Conservation (phyloP, 1,140 invertebrate species). For the Meloidogyne floridensis region DNA sequence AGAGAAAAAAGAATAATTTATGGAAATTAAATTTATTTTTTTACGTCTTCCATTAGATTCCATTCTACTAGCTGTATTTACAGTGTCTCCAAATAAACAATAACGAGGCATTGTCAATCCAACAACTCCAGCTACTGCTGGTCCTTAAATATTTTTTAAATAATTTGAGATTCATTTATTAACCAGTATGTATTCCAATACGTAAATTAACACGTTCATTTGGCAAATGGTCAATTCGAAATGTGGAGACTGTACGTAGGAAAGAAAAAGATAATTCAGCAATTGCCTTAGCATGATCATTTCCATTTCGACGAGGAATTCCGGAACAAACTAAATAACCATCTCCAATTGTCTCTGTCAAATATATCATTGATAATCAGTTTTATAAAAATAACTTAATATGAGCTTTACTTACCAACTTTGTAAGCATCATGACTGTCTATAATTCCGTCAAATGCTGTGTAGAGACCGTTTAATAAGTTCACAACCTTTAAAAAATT, state of each 20-base stretch:
- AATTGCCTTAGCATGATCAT: slow-evolving; percentile 89
- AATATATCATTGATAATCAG: slow-evolving; percentile 74
- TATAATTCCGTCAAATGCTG: slow-evolving; percentile 88
- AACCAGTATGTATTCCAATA: slow-evolving; percentile 89
- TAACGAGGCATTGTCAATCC: slow-evolving; percentile 75
- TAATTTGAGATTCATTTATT: slow-evolving; percentile 22
- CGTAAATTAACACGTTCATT: slow-evolving; percentile 66
- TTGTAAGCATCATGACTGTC: slow-evolving; percentile 79
- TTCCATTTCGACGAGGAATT: slow-evolving; percentile 79
- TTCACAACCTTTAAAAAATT: slow-evolving; percentile 78
- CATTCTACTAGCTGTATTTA: slow-evolving; percentile 71
- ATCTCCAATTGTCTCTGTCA: slow-evolving; percentile 85
- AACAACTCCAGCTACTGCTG: slow-evolving; percentile 29
- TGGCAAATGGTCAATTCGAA: slow-evolving; percentile 43
- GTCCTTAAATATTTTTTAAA: background rate
- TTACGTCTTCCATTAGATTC: slow-evolving; percentile 70
- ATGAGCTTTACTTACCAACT: slow-evolving; percentile 68
- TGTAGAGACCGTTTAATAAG: slow-evolving; percentile 92
- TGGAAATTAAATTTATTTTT: slow-evolving; percentile 33
- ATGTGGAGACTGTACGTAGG: slow-evolving; percentile 31
- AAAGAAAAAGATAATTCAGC: slow-evolving; percentile 55
- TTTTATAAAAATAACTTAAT: background rate
- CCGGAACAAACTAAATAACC: slow-evolving; percentile 84
- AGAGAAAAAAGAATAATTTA: background rate
- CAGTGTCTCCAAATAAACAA: slow-evolving; percentile 78